Percentiles rank a stretch among this genome's conserved stretches.
These are phyloP conservation scores for Andricus grossulariae DNA, from an alignment of 1,140 invertebrate genomes.

Conservation along the genomic window DNA sequence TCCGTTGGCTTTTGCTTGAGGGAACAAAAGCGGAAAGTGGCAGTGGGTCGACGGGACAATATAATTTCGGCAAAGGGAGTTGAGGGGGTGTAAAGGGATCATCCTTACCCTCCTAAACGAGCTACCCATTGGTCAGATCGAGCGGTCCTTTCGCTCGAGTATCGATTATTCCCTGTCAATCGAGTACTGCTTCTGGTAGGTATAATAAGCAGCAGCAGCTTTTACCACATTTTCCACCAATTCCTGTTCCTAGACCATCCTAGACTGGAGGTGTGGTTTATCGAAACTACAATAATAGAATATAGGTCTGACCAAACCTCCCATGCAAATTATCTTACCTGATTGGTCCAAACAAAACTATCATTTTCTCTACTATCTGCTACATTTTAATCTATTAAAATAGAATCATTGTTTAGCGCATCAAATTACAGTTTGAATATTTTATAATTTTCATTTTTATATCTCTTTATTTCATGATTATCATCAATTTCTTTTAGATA, in stretches of 20 bases:
- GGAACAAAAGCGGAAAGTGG: slow-evolving; percentile 58
- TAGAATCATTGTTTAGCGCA: too few relatives aligned
- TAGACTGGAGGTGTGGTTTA: slow-evolving; percentile 52
- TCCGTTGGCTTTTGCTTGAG: slow-evolving; percentile 41
- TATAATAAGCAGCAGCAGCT: slow-evolving; percentile 53
- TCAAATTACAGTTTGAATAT: too few relatives aligned
- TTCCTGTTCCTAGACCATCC: slow-evolving; percentile 23
- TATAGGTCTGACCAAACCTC: slow-evolving; percentile 23
- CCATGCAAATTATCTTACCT: slow-evolving; percentile 39
- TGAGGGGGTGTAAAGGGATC: slow-evolving; percentile 64
- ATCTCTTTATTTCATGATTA: too few relatives aligned
- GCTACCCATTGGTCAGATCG: slow-evolving; percentile 68
- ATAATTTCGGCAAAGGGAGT: slow-evolving; percentile 55
- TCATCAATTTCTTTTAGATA: too few relatives aligned
- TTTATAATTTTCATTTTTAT: too few relatives aligned
- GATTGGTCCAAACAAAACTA: neutral
- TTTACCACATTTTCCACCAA: slow-evolving; percentile 46
- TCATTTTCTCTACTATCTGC: too few relatives aligned
- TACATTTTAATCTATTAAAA: too few relatives aligned
- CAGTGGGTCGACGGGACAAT: slow-evolving; percentile 57
- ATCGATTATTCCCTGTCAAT: slow-evolving; percentile 69
- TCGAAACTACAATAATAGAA: slow-evolving; percentile 32
- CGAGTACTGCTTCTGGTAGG: slow-evolving; percentile 38
- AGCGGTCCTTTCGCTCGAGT: slow-evolving; percentile 52
- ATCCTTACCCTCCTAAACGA: slow-evolving; percentile 59